Percentiles rank a stretch among this genome's conserved stretches.
Conservation (phyloP, 2,797 vertebrate species). For the Xenops minutus region DNA sequence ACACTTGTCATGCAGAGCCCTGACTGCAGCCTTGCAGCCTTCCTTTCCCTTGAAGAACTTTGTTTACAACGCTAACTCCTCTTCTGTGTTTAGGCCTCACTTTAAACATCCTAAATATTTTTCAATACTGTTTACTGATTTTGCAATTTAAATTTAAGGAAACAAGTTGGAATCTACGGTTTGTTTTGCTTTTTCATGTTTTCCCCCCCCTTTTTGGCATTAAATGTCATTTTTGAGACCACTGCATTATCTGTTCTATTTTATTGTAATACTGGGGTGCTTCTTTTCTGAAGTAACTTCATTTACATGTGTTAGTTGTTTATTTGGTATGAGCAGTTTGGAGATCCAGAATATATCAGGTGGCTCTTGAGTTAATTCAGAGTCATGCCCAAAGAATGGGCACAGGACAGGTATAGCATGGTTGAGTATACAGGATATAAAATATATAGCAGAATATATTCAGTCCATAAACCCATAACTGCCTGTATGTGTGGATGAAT, state of each 20-base stretch:
- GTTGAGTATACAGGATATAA: not conserved
- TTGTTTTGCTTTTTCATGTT: not conserved
- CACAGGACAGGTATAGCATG: rapidly evolving
- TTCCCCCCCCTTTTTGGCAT: rapidly evolving
- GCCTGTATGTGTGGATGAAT: not conserved
- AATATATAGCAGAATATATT: not conserved
- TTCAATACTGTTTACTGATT: not conserved
- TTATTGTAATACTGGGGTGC: not conserved
- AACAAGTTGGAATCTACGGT: not conserved
- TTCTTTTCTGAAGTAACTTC: not conserved
- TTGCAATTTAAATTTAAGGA: not conserved
- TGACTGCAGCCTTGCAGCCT: not conserved
- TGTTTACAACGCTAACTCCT: not conserved
- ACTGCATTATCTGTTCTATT: not conserved
- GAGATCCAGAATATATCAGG: not conserved
- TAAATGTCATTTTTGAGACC: not conserved
- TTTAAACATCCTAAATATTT: not conserved
- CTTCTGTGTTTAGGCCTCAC: not conserved
- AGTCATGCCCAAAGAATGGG: too few species aligned
- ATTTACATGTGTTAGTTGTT: not conserved
- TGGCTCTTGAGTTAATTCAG: not conserved
- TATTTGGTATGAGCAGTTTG: not conserved
- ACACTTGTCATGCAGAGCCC: not conserved
- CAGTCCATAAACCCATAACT: not conserved
- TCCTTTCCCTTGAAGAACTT: not conserved